These are phyloP conservation scores for Gerris lacustris DNA, from an alignment of 2,888 invertebrate genomes.

Conservation along the genomic window DNA sequence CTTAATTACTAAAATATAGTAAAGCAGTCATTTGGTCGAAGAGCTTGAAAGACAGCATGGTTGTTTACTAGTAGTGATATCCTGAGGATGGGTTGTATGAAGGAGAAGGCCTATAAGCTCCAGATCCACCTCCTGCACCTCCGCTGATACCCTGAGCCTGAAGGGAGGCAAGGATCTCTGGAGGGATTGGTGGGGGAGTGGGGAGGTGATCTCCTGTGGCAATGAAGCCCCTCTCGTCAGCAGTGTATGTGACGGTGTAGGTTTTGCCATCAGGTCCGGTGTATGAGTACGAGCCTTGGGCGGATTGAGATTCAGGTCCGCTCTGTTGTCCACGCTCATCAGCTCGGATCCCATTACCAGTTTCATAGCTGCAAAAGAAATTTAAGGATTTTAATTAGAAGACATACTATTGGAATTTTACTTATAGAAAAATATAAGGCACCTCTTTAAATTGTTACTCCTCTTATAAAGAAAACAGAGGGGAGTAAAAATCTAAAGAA, in stretches of 20 bases:
- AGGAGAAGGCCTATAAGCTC: slow-evolving; percentile 14
- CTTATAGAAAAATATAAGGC: no score
- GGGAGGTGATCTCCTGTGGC: slow-evolving; percentile 59
- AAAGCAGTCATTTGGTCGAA: background rate
- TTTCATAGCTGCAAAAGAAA: slow-evolving; percentile 25
- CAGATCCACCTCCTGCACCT: background rate
- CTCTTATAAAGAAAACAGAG: no score
- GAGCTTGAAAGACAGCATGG: background rate
- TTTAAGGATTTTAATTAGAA: background rate
- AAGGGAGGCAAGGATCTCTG: slow-evolving; percentile 41
- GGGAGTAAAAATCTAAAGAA: no score
- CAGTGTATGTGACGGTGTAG: slow-evolving; percentile 45
- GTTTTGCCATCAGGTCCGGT: slow-evolving; percentile 39
- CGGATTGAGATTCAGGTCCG: slow-evolving; percentile 33
- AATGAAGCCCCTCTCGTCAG: slow-evolving; percentile 47
- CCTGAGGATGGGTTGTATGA: slow-evolving; percentile 22
- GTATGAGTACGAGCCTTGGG: slow-evolving; percentile 41
- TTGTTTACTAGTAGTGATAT: slow-evolving; percentile 22
- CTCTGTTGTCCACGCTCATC: slow-evolving; percentile 40
- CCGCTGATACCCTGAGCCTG: slow-evolving; percentile 4
- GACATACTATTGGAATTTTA: no score
- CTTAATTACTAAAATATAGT: background rate
- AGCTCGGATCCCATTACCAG: slow-evolving; percentile 40
- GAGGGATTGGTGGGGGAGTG: slow-evolving; percentile 69
- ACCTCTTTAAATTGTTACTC: no score